These are phyloP conservation scores for Phaetusa simplex DNA, from an alignment of 2,113 vertebrate genomes.

Conservation along the genomic window DNA sequence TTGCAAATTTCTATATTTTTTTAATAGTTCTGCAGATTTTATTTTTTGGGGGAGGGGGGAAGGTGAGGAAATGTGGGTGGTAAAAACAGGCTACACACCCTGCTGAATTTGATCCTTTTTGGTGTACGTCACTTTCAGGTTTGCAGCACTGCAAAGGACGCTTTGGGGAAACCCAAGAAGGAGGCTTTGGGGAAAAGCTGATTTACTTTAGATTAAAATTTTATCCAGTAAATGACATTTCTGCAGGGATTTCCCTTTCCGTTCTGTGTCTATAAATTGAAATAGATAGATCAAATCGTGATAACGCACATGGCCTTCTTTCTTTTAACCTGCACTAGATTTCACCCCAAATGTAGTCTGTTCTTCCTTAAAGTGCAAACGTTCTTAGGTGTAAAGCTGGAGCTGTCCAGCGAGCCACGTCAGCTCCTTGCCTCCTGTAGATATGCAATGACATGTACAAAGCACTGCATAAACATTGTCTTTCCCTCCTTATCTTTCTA, in stretches of 20 bases:
- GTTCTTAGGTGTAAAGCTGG: background rate
- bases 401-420: constrained; percentile 21
- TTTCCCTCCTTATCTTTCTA: background rate
- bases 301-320: background rate
- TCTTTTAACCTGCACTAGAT: background rate
- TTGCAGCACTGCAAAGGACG: background rate
- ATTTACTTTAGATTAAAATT: background rate
- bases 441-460: rapidly evolving
- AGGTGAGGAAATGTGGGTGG: background rate
- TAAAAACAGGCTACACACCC: background rate
- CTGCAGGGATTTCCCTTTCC: background rate
- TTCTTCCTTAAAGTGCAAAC: background rate
- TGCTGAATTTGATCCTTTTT: background rate
- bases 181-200: background rate
- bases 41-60: background rate
- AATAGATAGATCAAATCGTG: background rate
- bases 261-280: background rate
- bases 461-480: background rate
- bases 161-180: background rate
- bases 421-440: background rate
- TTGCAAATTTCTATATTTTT: background rate
- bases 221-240: background rate
- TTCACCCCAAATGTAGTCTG: background rate
- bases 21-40: background rate
- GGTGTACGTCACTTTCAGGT: background rate